Conservation (phyloP, 2,888 invertebrate genomes). For the Noctua fimbriata region DNA sequence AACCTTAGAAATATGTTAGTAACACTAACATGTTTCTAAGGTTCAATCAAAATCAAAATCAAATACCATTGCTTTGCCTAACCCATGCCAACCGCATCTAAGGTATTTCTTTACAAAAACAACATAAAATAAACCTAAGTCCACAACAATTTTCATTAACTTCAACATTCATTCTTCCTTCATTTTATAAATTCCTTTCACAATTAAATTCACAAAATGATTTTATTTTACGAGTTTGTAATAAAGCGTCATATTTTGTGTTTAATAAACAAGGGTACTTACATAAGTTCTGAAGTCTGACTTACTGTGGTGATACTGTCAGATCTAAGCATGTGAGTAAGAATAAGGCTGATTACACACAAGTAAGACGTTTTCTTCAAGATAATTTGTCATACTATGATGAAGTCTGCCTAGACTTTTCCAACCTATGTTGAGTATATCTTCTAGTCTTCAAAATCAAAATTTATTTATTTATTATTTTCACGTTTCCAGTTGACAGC, state of each 20-base stretch:
- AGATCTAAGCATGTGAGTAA: neutral
- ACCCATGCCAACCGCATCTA: neutral
- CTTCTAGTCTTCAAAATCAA: neutral
- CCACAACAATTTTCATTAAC: conserved; percentile 40
- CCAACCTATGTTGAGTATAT: accelerated
- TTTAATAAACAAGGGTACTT: conserved; percentile 41
- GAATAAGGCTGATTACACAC: neutral
- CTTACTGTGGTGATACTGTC: conserved; percentile 36
- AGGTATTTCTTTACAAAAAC: neutral
- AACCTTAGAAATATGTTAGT: too few species aligned
- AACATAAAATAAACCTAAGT: conserved; percentile 19
- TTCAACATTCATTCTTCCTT: conserved; percentile 30
- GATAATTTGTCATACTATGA: neutral
- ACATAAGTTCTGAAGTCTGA: conserved; percentile 45
- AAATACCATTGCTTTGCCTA: neutral
- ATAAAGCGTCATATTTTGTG: conserved; percentile 43
- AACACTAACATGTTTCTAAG: too few species aligned
- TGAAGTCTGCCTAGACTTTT: neutral
- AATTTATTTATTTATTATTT: too few species aligned
- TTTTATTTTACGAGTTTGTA: conserved; percentile 41
- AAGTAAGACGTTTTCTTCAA: neutral
- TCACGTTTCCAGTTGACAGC: too few species aligned
- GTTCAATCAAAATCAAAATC: too few species aligned
- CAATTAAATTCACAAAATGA: conserved; percentile 44
- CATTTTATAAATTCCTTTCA: conserved; percentile 32